A percentile compares a stretch with the other conserved stretches of the same genome.
phyloP scores from a whole-genome alignment of 2,888 invertebrate species.

The Epicampocera succincta region DNA sequence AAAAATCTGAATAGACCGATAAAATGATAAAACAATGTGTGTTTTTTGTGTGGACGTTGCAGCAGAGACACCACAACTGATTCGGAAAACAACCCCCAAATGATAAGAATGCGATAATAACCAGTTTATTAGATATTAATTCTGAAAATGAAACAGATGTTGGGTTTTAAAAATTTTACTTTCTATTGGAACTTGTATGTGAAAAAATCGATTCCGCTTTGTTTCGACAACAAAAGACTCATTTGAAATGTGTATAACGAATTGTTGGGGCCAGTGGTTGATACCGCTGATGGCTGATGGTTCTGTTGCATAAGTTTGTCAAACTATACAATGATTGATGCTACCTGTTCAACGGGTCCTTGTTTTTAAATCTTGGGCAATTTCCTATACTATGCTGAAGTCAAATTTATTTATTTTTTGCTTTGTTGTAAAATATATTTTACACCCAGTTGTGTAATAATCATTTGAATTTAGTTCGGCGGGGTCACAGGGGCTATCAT shows the following conservation, averaged over 20 bases:
- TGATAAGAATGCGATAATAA: not conserved
- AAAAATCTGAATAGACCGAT: constrained; percentile 22
- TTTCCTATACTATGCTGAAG: not conserved
- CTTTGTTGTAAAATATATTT: not conserved
- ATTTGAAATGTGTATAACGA: not conserved
- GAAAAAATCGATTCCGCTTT: constrained; percentile 15
- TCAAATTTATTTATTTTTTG: not conserved
- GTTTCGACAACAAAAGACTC: not conserved
- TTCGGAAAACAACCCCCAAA: constrained; percentile 25
- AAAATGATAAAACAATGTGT: constrained; percentile 11
- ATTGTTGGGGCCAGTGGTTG: constrained; percentile 21
- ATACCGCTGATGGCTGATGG: constrained; percentile 1
- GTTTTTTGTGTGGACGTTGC: not conserved
- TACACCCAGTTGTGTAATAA: too few relatives aligned
- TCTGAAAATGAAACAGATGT: constrained; percentile 41
- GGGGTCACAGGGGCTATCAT: too few relatives aligned
- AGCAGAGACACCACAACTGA: constrained; percentile 7
- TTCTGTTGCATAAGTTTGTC: constrained; percentile 20
- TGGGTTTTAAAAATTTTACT: not conserved
- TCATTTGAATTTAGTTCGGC: too few relatives aligned
- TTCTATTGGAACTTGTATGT: constrained; percentile 35
- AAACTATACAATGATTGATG: constrained; percentile 14
- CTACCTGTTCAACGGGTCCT: constrained; percentile 33
- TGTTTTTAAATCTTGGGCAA: not conserved
- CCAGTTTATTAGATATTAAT: constrained; percentile 7